Base-by-base conservation (phyloP, 2,888 invertebrate species). In the Phaonia tiefii region DNA sequence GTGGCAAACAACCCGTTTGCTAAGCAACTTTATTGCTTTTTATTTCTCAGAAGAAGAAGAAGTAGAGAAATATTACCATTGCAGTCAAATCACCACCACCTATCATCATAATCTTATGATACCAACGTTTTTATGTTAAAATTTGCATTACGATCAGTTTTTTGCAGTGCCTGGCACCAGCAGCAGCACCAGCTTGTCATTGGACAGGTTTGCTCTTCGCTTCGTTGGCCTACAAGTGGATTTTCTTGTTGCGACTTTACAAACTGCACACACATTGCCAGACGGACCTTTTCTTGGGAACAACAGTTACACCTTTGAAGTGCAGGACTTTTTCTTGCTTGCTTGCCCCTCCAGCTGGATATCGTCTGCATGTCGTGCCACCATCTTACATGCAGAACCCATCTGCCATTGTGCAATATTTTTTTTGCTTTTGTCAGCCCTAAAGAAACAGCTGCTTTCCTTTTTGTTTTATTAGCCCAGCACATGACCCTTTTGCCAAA, bases 111-210 rank as follows among this genome's bases (percentile, higher is more conserved):
- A 63, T 20, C 17, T 46, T 31, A 20, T 73, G 60, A 31, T 49
- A 73, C 42, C n/a, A 44, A 73, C 44, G 54, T 66, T 75, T 71
- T 60, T 71, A 51, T 71, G 60, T 3, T 42, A 75, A 70, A 70
- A 80, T 80, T 80, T 76, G 69, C 70, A 76, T 77, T 58, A 25
- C 56, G 71, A 56, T 71, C 74, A 46, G n/a, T n/a, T n/a, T 63
- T 54, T 20, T 31, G 22, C 37, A 67, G 46, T 37, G 51, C 26
- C 25, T 54, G 10, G 22, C 15, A 44, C 63, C 25, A 25, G 7
- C 72, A 58, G 73, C 26, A n/a, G 69, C 76, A 66, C 46, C 37
- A 37, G 49, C 37, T 11, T 54, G 22, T 37, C 4, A 31, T 31
- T 39, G 7, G 2, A 20, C 15, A 20, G 63, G 17, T 13, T 58